Percentiles rank a stretch among this genome's conserved stretches.
Evolutionary conservation across 2,888 invertebrate species (phyloP).

Genomic region (Acronicta psi): DNA sequence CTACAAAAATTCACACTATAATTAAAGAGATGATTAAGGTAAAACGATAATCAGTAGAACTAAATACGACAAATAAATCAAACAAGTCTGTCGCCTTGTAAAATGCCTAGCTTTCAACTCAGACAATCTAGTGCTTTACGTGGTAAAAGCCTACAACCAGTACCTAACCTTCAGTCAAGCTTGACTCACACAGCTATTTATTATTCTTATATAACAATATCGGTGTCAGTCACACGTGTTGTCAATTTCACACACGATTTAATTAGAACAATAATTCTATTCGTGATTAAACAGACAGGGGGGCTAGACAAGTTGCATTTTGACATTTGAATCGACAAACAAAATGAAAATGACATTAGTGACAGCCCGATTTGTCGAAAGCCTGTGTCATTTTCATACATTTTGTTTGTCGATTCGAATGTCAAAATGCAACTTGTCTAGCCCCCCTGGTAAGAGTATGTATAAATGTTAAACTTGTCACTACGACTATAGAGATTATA

Average conservation of each 20-base stretch:
- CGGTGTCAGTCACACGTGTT: conserved; percentile 38
- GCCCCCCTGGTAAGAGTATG: no score
- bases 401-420: no score
- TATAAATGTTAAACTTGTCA: no score
- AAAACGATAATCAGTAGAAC: neutral
- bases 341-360: no score
- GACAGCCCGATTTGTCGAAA: no score
- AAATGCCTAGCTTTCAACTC: neutral
- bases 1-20: neutral
- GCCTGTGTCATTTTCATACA: no score
- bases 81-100: neutral
- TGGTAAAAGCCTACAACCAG: conserved; percentile 8
- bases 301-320: neutral
- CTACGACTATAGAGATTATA: no score
- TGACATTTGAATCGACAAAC: no score
- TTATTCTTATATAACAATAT: conserved; percentile 40
- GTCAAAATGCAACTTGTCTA: no score
- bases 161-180: conserved; percentile 37
- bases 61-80: neutral
- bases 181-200: conserved; percentile 37
- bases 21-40: no score
- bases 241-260: conserved; percentile 62
- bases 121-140: conserved; percentile 5
- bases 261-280: conserved; percentile 30
- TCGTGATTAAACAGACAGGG: no score